Evolutionary conservation across 2,797 vertebrate genomes (phyloP), one percentile per base, ranked within the genome.

Genomic region (Neosilurus mollespiculum): DNA sequence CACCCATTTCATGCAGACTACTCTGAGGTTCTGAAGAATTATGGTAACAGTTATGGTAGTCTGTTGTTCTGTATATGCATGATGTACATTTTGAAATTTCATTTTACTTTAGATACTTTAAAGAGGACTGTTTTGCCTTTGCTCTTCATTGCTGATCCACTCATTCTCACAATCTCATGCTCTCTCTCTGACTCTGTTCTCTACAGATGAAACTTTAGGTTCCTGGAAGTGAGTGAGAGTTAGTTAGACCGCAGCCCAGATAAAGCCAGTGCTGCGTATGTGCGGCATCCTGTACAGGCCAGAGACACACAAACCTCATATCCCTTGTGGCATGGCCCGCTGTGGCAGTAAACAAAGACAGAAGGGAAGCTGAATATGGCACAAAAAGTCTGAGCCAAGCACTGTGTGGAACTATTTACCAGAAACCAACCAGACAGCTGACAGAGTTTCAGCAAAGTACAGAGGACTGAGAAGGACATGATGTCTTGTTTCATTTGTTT

Each of bases 161-260:
- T 65, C 49, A 73, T 75, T 85, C 65, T 87, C 81, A 84, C 70
- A 73, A 30, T 80, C 59, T 84, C 65, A 85, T 43, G 70, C 75
- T 84, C 69, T 43, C 37, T 87, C 43, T 84, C 67, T 84, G 67
- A 86, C 61, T 86, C 65, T 83, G 59, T 87, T 83, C 82, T 86
- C n/a, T 81, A 86, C 77, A 94, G 88, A 92, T 91, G 93, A 95
- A 95, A 94, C 94, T 95, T 87, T 90, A 79, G 88, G 95, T 95
- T 95, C 93, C 94, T 94, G 93, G 94, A 95, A 95, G 93, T 94
- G 91, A 90, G 91, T 92, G 90, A 93, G 92, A 94, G 92, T 93
- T 90, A 88, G 91, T 92, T 90, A 93, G 91, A 95, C 93, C 92
- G 90, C 92, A 94, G 91, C 89, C 88, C 90, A 94, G 93, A 93